phyloP scores from a whole-genome alignment of 1,140 invertebrate species.

The Venustaconcha ellipsiformis region DNA sequence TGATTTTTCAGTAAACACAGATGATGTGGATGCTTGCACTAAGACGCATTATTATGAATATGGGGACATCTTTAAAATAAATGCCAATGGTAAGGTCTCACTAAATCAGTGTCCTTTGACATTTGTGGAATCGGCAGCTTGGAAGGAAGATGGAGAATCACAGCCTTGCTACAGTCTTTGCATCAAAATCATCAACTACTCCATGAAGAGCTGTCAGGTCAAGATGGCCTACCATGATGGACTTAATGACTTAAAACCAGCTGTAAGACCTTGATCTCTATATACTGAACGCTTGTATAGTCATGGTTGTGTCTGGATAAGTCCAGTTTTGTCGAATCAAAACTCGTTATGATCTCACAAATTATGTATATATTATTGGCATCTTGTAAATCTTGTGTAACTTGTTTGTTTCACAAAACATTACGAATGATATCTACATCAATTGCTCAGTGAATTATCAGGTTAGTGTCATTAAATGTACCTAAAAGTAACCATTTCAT shows the following conservation, averaged over 20 bases:
- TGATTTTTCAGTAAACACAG: slow-evolving; percentile 18
- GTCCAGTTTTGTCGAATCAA: background rate
- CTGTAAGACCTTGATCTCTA: slow-evolving; percentile 19
- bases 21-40: slow-evolving; percentile 11
- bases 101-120: slow-evolving; percentile 19
- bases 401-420: too few species aligned
- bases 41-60: slow-evolving; percentile 25
- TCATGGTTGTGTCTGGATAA: background rate
- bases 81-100: slow-evolving; percentile 3
- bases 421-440: too few species aligned
- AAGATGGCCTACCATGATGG: slow-evolving; percentile 44
- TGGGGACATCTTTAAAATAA: slow-evolving; percentile 14
- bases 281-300: too few species aligned
- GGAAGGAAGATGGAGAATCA: background rate
- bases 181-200: slow-evolving; percentile 27
- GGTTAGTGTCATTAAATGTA: too few species aligned
- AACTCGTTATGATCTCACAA: background rate
- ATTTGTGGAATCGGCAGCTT: slow-evolving; percentile 17
- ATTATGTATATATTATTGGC: background rate
- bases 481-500: too few species aligned
- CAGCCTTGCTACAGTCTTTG: slow-evolving; percentile 21
- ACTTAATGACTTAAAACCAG: slow-evolving; percentile 35
- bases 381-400: background rate
- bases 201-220: slow-evolving; percentile 41
- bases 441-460: too few species aligned